Evolutionary conservation across 2,113 vertebrate genomes (phyloP).

Genomic region (Talpa occidentalis): DNA sequence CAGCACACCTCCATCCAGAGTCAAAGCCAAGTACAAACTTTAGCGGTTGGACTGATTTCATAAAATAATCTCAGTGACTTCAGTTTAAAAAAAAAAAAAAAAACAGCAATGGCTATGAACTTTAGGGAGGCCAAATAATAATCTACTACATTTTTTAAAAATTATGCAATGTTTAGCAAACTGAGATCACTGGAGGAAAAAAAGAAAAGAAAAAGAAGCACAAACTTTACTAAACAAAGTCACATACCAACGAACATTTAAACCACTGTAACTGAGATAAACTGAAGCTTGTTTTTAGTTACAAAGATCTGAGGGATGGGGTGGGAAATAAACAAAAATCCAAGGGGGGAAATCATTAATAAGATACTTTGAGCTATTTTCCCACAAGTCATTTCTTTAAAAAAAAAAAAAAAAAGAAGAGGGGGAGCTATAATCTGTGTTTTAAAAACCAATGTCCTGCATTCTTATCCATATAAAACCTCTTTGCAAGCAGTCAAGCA

Average conservation of each 20-base stretch:
- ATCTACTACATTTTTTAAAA: slow-evolving; percentile 53
- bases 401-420: neutral
- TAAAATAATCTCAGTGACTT: slow-evolving; percentile 54
- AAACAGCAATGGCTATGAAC: neutral
- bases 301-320: slow-evolving; percentile 70
- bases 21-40: slow-evolving; percentile 51
- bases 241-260: slow-evolving; percentile 66
- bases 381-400: slow-evolving; percentile 66
- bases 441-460: slow-evolving; percentile 34
- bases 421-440: slow-evolving; percentile 18
- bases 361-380: slow-evolving; percentile 70
- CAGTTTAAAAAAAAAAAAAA: neutral
- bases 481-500: slow-evolving; percentile 55
- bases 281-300: slow-evolving; percentile 61
- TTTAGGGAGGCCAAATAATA: slow-evolving; percentile 55
- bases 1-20: slow-evolving; percentile 52
- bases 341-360: slow-evolving; percentile 69
- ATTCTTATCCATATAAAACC: slow-evolving; percentile 63
- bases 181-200: slow-evolving; percentile 42
- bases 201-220: slow-evolving; percentile 41
- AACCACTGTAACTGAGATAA: slow-evolving; percentile 44
- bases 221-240: slow-evolving; percentile 74
- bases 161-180: slow-evolving; percentile 73
- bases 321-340: slow-evolving; percentile 71
- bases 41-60: slow-evolving; percentile 47